Evolutionary conservation across 2,113 vertebrate species (phyloP).

Genomic region (Odocoileus virginianus): DNA sequence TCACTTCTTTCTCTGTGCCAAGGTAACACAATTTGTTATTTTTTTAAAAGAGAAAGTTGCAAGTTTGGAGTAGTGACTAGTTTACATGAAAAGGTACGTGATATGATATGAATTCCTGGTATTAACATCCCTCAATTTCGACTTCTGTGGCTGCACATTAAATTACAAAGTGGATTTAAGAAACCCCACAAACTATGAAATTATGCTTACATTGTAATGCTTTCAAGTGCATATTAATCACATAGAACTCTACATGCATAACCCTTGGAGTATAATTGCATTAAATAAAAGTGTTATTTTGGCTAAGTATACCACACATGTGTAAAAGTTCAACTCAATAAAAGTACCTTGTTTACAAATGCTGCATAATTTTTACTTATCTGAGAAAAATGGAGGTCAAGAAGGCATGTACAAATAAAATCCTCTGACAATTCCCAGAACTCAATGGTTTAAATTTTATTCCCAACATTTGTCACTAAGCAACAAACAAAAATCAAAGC

Average conservation of each 20-base stretch:
- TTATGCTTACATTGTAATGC: neutral
- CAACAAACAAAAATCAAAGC: slow-evolving; percentile 48
- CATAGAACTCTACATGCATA: neutral
- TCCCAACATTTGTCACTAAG: slow-evolving; percentile 43
- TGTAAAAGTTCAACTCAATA: slow-evolving; percentile 40
- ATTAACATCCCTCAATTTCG: neutral
- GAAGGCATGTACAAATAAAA: slow-evolving; percentile 52
- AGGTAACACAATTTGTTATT: neutral
- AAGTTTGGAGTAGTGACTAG: neutral
- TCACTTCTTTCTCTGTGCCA: slow-evolving; percentile 2
- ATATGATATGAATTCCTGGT: neutral
- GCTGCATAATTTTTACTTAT: slow-evolving; percentile 46
- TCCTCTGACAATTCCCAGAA: slow-evolving; percentile 52
- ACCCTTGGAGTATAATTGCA: neutral
- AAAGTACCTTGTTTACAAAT: slow-evolving; percentile 54
- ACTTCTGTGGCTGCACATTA: neutral
- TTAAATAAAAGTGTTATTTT: slow-evolving; percentile 43
- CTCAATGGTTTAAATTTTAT: slow-evolving; percentile 11
- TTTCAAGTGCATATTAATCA: slow-evolving; percentile 23
- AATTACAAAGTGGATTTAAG: slow-evolving; percentile 1
- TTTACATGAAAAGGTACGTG: neutral
- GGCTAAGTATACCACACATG: neutral
- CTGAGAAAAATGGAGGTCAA: slow-evolving; percentile 49
- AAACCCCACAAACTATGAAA: neutral
- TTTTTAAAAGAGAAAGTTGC: neutral